Conservation (phyloP, 2,113 vertebrate genomes). For the Picathartes gymnocephalus region DNA sequence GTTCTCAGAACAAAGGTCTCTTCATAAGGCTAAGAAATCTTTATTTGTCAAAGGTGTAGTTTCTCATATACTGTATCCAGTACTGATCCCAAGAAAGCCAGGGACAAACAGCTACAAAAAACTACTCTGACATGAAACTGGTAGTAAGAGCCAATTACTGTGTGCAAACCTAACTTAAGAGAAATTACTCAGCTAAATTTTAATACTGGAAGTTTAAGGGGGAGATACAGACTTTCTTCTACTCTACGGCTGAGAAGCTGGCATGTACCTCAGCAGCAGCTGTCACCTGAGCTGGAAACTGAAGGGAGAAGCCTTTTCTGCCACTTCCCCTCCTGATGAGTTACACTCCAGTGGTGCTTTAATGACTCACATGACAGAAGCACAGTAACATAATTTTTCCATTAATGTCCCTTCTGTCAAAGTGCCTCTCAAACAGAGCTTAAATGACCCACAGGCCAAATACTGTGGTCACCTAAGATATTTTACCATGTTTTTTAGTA, state of each 20-base stretch:
- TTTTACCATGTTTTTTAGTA: neutral
- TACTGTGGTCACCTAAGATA: neutral
- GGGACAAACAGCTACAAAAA: neutral
- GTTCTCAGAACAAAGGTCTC: slow-evolving; percentile 26
- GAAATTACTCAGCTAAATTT: neutral
- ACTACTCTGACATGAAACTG: neutral
- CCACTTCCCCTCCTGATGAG: neutral
- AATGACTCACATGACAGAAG: neutral
- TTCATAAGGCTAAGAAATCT: neutral
- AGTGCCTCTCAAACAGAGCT: neutral
- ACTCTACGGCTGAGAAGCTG: neutral
- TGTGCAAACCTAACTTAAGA: neutral
- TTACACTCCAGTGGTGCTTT: neutral
- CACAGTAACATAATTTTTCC: neutral
- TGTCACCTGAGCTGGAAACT: neutral
- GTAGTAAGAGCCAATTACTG: neutral
- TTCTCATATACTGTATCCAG: neutral
- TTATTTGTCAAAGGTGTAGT: slow-evolving; percentile 47
- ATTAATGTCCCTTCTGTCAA: neutral
- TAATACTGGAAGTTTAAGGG: neutral
- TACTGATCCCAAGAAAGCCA: neutral
- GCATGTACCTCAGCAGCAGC: neutral
- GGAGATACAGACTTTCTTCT: neutral
- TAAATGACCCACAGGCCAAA: neutral
- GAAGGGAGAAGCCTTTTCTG: neutral